phyloP scores from a whole-genome alignment of 2,888 invertebrate species.

The Thelaira solivaga region DNA sequence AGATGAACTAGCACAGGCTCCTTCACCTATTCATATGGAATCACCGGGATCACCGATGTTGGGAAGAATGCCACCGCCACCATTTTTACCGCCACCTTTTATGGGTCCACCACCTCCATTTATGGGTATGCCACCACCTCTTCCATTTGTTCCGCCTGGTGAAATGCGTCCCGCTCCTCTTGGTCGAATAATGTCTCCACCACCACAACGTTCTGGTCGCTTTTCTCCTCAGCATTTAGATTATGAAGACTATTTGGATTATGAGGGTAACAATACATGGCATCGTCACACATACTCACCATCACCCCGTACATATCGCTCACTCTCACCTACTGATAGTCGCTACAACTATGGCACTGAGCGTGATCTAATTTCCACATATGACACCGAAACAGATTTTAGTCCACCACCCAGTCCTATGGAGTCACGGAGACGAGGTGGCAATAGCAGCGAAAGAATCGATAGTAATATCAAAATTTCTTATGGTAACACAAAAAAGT shows the following conservation, averaged over 20 bases:
- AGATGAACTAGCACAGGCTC: slow-evolving; percentile 65
- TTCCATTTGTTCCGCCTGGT: slow-evolving; percentile 77
- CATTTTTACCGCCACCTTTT: slow-evolving; percentile 81
- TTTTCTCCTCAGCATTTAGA: slow-evolving; percentile 60
- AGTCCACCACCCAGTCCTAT: slow-evolving; percentile 81
- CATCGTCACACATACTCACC: slow-evolving; percentile 71
- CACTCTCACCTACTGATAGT: slow-evolving; percentile 76
- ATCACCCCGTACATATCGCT: slow-evolving; percentile 73
- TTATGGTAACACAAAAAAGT: slow-evolving; percentile 37
- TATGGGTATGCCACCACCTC: slow-evolving; percentile 80
- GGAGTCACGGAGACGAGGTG: slow-evolving; percentile 51
- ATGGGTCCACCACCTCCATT: slow-evolving; percentile 82
- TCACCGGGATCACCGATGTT: slow-evolving; percentile 76
- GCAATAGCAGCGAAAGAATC: slow-evolving; percentile 30
- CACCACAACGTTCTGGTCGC: slow-evolving; percentile 69
- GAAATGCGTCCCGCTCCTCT: slow-evolving; percentile 80
- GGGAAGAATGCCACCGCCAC: slow-evolving; percentile 79
- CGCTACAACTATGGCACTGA: slow-evolving; percentile 80
- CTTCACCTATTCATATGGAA: slow-evolving; percentile 76
- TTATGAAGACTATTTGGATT: slow-evolving; percentile 66
- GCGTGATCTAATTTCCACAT: slow-evolving; percentile 76
- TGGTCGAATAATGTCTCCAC: slow-evolving; percentile 79
- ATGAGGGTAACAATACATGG: slow-evolving; percentile 67
- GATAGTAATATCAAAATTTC: slow-evolving; percentile 39
- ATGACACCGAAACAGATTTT: slow-evolving; percentile 83